Conservation (phyloP, 2,888 invertebrate genomes). For the Drosophila niveifrons region DNA sequence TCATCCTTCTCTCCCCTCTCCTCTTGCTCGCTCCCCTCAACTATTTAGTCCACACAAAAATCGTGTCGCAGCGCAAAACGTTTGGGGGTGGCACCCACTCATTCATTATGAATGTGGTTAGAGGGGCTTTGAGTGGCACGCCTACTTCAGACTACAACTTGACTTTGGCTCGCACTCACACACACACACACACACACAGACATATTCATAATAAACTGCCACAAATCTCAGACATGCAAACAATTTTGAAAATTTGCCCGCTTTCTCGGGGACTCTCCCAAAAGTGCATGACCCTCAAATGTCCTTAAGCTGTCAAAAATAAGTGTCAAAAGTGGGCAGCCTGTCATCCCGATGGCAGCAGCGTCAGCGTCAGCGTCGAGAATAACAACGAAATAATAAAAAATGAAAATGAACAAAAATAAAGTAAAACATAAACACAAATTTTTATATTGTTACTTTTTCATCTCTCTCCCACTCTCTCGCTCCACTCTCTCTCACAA, state of each 20-base stretch:
- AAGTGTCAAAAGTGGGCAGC: constrained; percentile 66
- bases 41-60: constrained; percentile 47
- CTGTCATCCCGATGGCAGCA: constrained; percentile 18
- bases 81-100: constrained; percentile 24
- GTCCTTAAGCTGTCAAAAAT: constrained; percentile 78
- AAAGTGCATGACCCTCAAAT: constrained; percentile 74
- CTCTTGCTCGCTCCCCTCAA: no score
- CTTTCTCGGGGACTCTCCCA: constrained; percentile 1
- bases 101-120: constrained; percentile 57
- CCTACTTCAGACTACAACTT: constrained; percentile 12
- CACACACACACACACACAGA: neutral
- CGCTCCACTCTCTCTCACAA: neutral
- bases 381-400: constrained; percentile 63
- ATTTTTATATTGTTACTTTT: constrained; percentile 73
- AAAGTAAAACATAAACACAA: constrained; percentile 71
- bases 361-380: constrained; percentile 4
- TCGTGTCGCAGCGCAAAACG: constrained; percentile 44
- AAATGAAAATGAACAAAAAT: constrained; percentile 56
- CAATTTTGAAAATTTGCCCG: constrained; percentile 54
- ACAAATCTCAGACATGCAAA: constrained; percentile 68
- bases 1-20: neutral
- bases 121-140: constrained; percentile 9
- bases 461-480: constrained; percentile 42
- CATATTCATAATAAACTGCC: constrained; percentile 62
- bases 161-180: constrained; percentile 10